phyloP scores from a whole-genome alignment of 2,888 invertebrate genomes.

The Philonicus albiceps region DNA sequence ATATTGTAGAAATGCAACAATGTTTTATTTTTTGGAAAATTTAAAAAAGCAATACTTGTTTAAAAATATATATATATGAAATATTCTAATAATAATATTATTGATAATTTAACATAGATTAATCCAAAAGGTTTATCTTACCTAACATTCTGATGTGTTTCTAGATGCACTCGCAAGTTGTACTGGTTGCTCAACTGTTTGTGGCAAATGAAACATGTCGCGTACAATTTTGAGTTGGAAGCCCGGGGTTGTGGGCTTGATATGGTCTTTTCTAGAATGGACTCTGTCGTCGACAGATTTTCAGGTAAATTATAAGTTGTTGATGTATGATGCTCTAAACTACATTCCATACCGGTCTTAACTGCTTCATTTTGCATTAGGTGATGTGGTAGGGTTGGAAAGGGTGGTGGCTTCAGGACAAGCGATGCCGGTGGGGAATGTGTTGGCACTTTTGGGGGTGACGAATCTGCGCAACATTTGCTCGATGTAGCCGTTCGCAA shows the following conservation, averaged over 20 bases:
- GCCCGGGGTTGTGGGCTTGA: slow-evolving; percentile 54
- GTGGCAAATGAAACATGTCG: slow-evolving; percentile 83
- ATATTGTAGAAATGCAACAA: too few relatives aligned
- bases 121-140: slow-evolving; percentile 47
- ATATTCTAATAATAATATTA: neutral
- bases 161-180: slow-evolving; percentile 88
- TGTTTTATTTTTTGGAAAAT: too few relatives aligned
- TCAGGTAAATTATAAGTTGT: slow-evolving; percentile 51
- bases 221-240: slow-evolving; percentile 67
- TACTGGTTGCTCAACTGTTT: slow-evolving; percentile 91
- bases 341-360: slow-evolving; percentile 43
- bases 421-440: slow-evolving; percentile 44
- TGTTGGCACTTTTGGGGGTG: slow-evolving; percentile 45
- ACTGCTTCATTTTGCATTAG: slow-evolving; percentile 42
- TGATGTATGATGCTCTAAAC: slow-evolving; percentile 47
- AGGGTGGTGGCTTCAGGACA: slow-evolving; percentile 47
- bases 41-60: too few relatives aligned
- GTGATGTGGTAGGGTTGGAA: slow-evolving; percentile 41
- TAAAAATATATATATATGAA: neutral
- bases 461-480: slow-evolving; percentile 44
- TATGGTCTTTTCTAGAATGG: slow-evolving; percentile 51
- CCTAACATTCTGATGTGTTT: slow-evolving; percentile 85
- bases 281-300: slow-evolving; percentile 43
- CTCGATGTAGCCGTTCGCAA: slow-evolving; percentile 54
- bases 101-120: neutral